Base-by-base conservation (phyloP, 2,113 vertebrate species). In the Burhinus bistriatus region DNA sequence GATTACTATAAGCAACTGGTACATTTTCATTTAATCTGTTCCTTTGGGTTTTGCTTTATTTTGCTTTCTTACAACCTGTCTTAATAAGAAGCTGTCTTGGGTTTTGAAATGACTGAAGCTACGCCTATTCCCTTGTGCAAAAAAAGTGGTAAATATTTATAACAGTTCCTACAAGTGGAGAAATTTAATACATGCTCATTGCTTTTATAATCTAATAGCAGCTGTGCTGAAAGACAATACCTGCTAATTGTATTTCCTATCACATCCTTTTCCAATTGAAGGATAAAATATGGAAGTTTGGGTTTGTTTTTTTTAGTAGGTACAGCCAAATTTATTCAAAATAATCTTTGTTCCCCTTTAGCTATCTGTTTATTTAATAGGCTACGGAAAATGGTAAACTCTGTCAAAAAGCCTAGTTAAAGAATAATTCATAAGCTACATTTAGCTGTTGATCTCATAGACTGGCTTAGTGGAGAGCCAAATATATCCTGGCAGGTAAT, bases 241-340 rank as follows among this genome's bases (percentile, higher is more conserved):
- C 78, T 94, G 89, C 61, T 95, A 95, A 95, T 83, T 95, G 49
- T 93, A 51, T 95, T 85, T 94, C 30, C 36, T 59, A n/a, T 57
- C 73, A 51, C 44, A 62, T 44, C n/a, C 40, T 45, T 87, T 87
- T 80, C 66, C 49, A 85, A 29, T 12, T 51, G 27, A 94, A 61
- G 36, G 45, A 44, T 89, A 89, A 87, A 82, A 92, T 58, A 45
- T 9, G 38, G 40, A 87, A 62, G 13, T 47, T 66, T 72, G 42
- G 40, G 49, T 11, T 95, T 71, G 9, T 83, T 79, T 55, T 90
- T 91, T 76, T 86, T 54, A 65, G 54, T 51, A n/a, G 6, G 7
- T 13, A 2, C 12, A 77, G 54, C 30, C 89, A 87, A 80, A 96
- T 38, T 26, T 76, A 73, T 72, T 91, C 57, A 69, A 82, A 91